These are phyloP conservation scores for Drosophila emarginata DNA, from an alignment of 2,888 invertebrate species.

Conservation along the genomic window DNA sequence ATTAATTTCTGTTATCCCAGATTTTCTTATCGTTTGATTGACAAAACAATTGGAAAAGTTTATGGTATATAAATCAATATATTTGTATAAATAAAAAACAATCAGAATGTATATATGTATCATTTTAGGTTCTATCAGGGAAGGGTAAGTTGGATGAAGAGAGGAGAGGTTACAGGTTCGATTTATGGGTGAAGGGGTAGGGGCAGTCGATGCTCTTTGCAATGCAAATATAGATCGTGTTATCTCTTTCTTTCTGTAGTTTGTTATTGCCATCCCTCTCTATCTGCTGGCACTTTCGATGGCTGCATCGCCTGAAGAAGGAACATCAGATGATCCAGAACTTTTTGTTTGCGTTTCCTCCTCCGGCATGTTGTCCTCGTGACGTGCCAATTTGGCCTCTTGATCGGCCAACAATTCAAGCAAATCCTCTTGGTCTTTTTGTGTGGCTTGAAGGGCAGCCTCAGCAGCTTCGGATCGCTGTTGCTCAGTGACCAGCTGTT, in stretches of 20 bases:
- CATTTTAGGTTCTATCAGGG: constrained; percentile 6
- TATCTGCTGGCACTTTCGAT: constrained; percentile 33
- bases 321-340: background rate
- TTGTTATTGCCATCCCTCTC: background rate
- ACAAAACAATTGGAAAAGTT: background rate
- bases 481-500: constrained; percentile 67
- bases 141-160: constrained; percentile 7
- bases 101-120: constrained; percentile 52
- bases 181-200: background rate
- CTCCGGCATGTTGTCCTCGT: constrained; percentile 83
- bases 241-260: background rate
- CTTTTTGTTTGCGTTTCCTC: constrained; percentile 5
- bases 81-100: constrained; percentile 52
- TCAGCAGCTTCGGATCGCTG: constrained; percentile 65
- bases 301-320: background rate
- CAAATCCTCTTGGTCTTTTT: constrained; percentile 96
- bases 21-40: no score
- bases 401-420: constrained; percentile 95
- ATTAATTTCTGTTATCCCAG: no score
- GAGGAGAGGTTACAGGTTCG: constrained; percentile 4
- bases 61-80: constrained; percentile 19
- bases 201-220: constrained; percentile 26
- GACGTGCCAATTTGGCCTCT: constrained; percentile 87
- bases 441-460: constrained; percentile 86
- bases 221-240: background rate